Base-by-base conservation (phyloP, 2,797 vertebrate genomes). In the Sebastes oblongus region DNA sequence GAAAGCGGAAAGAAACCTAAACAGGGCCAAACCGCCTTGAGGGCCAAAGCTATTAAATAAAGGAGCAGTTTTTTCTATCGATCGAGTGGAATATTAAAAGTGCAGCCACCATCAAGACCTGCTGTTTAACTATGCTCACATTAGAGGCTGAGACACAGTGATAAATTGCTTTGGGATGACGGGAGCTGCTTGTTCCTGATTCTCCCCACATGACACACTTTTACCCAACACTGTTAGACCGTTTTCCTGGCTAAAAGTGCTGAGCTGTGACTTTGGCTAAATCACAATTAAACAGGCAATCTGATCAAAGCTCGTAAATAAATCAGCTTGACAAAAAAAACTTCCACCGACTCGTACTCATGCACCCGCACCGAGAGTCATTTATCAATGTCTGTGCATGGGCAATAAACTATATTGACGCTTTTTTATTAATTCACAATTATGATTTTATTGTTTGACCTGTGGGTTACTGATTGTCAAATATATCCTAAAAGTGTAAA, bases 11-110 rank as follows among this genome's bases (percentile, higher is more conserved):
- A 90, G 46, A 74, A 82, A 89, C 79, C 85, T 78, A 81, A 91
- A 91, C 85, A 85, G 59, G 85, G 73, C 86, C 83, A 91, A 93
- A 85, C 69, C 83, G 85, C 92, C 90, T 91, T 20, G 16, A 87
- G 85, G 89, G 88, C 89, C 82, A 82, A 89, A 78, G 84, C 87
- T 89, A 93, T 94, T 92, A 93, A 85, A 82, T 83, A 89, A 88
- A 88, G 80, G 85, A 85, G 82, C 66, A 60, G 4, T 52, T 54
- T n/a, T 91, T 84, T 84, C 83, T 89, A 94, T 93, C 90, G 92
- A 94, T 93, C 62, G 68, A 80, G 68, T 81, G 11, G n/a, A 90
- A 89, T 92, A 93, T 93, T 90, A 91, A 92, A 90, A 90, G 87
- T 89, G 77, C 86, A 89, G 86, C 82, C 59, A 1, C 79, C 78